A percentile compares a stretch with the other conserved stretches of the same genome.
Evolutionary conservation across 2,888 invertebrate species (phyloP).

Genomic region (Clistopyga incitator): DNA sequence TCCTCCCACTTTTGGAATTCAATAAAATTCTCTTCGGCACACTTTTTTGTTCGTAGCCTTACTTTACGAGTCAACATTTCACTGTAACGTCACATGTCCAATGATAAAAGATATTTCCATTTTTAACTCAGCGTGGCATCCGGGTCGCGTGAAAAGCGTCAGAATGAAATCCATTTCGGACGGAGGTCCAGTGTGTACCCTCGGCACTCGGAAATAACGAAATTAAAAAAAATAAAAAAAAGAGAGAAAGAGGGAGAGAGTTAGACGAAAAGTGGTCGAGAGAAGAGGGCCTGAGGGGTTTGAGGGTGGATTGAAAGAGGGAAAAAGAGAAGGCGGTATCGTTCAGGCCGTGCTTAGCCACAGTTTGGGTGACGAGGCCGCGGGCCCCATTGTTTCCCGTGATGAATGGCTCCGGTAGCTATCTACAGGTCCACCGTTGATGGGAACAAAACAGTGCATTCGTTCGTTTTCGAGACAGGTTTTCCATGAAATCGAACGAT

Average conservation of each 20-base stretch:
- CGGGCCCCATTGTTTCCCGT: conserved; percentile 53
- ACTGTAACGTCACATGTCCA: conserved; percentile 21
- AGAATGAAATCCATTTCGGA: conserved; percentile 43
- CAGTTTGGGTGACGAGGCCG: conserved; percentile 45
- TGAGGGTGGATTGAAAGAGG: conserved; percentile 1
- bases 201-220: conserved; percentile 46
- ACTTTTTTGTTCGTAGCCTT: background rate
- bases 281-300: conserved; percentile 20
- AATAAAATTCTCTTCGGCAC: background rate
- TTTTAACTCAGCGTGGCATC: conserved; percentile 15
- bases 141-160: conserved; percentile 22
- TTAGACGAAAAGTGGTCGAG: background rate
- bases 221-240: conserved; percentile 36
- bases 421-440: conserved; percentile 52
- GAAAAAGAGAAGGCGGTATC: conserved; percentile 41
- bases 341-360: conserved; percentile 47
- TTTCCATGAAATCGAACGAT: conserved; percentile 62
- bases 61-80: conserved; percentile 4
- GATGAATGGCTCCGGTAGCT: conserved; percentile 56
- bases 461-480: conserved; percentile 57
- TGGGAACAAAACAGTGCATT: conserved; percentile 58
- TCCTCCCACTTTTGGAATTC: background rate
- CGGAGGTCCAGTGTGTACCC: conserved; percentile 30
- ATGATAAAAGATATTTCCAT: conserved; percentile 33
- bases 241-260: background rate